A percentile compares a stretch with the other conserved stretches of the same genome.
phyloP scores from a whole-genome alignment of 2,113 vertebrate genomes.

The Pachycephala philippinensis region DNA sequence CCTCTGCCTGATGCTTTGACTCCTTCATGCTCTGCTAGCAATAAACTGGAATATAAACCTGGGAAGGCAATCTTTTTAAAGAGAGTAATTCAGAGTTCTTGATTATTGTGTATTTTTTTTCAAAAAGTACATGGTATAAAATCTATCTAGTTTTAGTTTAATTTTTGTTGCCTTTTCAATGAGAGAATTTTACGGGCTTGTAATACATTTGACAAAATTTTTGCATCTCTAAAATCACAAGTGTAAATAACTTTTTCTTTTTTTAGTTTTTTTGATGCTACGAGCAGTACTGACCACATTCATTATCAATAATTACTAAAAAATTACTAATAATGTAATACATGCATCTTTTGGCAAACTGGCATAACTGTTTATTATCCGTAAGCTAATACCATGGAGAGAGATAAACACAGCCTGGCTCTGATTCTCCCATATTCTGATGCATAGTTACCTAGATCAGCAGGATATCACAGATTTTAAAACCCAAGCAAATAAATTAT shows the following conservation, averaged over 20 bases:
- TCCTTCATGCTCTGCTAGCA: background rate
- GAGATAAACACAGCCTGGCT: background rate
- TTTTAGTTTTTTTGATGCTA: background rate
- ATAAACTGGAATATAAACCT: background rate
- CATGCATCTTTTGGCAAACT: background rate
- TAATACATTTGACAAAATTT: background rate
- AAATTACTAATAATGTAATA: background rate
- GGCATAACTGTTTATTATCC: background rate
- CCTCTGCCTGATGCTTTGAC: background rate
- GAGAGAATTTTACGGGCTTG: background rate
- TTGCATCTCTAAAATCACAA: background rate
- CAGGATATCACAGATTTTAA: background rate
- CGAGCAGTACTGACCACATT: background rate
- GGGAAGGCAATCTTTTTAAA: background rate
- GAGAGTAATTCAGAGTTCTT: background rate
- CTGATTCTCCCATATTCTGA: background rate
- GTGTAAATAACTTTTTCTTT: background rate
- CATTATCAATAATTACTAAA: background rate
- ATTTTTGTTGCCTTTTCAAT: background rate
- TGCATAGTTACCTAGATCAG: background rate
- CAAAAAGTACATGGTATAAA: fast-evolving
- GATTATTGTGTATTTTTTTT: fast-evolving
- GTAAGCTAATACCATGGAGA: background rate
- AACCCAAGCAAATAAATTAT: background rate
- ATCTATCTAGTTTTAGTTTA: background rate